Evolutionary conservation across 2,888 invertebrate species (phyloP).

Genomic region (Glomeris marginata): DNA sequence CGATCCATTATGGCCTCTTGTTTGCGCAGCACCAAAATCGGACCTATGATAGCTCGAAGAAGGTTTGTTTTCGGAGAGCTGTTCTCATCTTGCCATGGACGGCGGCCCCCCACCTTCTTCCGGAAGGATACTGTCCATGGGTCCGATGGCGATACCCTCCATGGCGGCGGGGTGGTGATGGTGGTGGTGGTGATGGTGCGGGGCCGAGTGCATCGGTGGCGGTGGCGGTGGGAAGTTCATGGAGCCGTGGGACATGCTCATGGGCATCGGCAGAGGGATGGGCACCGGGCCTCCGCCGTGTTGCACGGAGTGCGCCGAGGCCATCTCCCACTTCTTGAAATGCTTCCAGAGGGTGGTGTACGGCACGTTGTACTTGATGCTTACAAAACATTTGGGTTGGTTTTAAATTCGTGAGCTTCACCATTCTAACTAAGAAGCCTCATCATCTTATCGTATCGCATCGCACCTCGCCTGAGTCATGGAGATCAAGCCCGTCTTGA

Average conservation of each 20-base stretch:
- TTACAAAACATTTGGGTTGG: background rate
- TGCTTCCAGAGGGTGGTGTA: constrained; percentile 62
- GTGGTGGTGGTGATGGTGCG: constrained; percentile 3
- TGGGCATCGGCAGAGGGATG: background rate
- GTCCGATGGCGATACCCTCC: background rate
- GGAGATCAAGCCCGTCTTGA: constrained; percentile 12
- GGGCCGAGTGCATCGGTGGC: background rate
- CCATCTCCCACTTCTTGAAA: constrained; percentile 15
- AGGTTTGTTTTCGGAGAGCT: background rate
- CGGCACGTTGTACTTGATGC: constrained; percentile 72
- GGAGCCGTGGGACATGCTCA: too few relatives aligned
- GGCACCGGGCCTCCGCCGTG: background rate
- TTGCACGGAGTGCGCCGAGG: background rate
- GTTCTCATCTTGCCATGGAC: background rate
- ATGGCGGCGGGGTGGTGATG: background rate
- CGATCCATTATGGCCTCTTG: too few relatives aligned
- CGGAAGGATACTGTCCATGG: background rate
- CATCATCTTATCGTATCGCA: too few relatives aligned
- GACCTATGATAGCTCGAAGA: too few relatives aligned
- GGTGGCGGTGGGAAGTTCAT: too few relatives aligned
- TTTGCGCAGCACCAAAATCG: too few relatives aligned
- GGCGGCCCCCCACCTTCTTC: constrained; percentile 1
- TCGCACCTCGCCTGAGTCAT: constrained; percentile 12
- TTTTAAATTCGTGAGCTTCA: too few relatives aligned
- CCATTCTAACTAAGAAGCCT: too few relatives aligned